These are phyloP conservation scores for Paracanthobrama guichenoti DNA, from an alignment of 2,113 vertebrate genomes.

Conservation along the genomic window DNA sequence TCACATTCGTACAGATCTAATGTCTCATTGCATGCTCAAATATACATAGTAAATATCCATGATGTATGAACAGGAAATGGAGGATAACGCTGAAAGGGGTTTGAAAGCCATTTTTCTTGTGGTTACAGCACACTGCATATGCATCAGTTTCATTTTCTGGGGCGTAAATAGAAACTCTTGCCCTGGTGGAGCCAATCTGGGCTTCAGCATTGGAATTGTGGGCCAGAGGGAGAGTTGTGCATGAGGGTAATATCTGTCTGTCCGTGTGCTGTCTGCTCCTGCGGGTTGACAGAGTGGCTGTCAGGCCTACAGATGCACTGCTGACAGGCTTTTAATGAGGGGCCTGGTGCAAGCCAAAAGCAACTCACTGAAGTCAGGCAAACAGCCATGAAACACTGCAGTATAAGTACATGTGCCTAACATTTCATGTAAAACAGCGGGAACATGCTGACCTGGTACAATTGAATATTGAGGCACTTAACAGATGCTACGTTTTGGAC, in stretches of 20 bases:
- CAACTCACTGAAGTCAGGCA: constrained; percentile 32
- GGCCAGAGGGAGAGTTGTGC: constrained; percentile 26
- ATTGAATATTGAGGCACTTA: background rate
- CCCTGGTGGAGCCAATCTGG: constrained; percentile 15
- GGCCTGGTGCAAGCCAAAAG: constrained; percentile 59
- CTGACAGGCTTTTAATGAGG: constrained; percentile 71
- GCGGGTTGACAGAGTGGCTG: constrained; percentile 65
- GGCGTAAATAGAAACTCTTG: background rate
- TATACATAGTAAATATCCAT: background rate
- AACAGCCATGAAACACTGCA: constrained; percentile 11
- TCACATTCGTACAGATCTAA: background rate
- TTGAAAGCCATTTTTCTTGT: constrained; percentile 19
- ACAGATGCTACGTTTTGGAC: background rate
- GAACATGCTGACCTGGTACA: background rate
- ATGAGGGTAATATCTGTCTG: constrained; percentile 45
- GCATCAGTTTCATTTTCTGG: constrained; percentile 33
- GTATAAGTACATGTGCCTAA: background rate
- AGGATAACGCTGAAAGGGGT: background rate
- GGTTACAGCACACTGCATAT: background rate
- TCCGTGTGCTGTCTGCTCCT: constrained; percentile 56
- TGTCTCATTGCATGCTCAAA: constrained; percentile 3
- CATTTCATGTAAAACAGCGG: background rate
- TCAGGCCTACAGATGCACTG: constrained; percentile 66
- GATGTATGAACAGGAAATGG: constrained; percentile 10
- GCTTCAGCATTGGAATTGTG: constrained; percentile 21